Conservation (phyloP, 2,888 invertebrate genomes). For the Prenolepis imparis region DNA sequence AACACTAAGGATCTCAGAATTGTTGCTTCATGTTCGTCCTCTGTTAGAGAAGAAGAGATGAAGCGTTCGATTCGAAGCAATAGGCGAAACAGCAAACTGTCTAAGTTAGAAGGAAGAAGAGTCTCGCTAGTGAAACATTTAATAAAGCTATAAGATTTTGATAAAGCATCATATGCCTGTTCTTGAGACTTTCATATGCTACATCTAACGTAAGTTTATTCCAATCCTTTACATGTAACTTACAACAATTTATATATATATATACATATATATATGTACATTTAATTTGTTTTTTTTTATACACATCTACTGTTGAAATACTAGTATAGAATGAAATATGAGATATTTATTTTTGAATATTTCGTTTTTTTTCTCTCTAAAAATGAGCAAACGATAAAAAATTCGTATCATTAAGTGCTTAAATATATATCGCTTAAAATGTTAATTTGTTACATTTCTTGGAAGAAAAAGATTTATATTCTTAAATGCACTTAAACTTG, state of each 20-base stretch:
- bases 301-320: constrained; percentile 46
- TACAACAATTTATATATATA: constrained; percentile 49
- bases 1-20: constrained; percentile 70
- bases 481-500: background rate
- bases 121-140: constrained; percentile 55
- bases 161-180: constrained; percentile 49
- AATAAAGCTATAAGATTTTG: constrained; percentile 58
- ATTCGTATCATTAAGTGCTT: background rate
- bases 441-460: background rate
- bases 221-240: constrained; percentile 39
- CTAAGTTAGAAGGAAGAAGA: constrained; percentile 25
- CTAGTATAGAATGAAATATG: background rate
- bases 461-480: background rate
- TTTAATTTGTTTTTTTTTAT: constrained; percentile 57
- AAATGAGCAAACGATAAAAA: constrained; percentile 21
- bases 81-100: constrained; percentile 26
- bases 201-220: constrained; percentile 35
- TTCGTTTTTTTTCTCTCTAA: background rate
- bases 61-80: constrained; percentile 52
- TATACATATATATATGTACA: constrained; percentile 38
- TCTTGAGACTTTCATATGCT: background rate
- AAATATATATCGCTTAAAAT: background rate
- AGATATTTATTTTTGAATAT: constrained; percentile 17
- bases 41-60: constrained; percentile 15
- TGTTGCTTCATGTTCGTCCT: constrained; percentile 52